Conservation (phyloP, 53 echinoderm and acorn worm genomes). For the Astropecten irregularis region DNA sequence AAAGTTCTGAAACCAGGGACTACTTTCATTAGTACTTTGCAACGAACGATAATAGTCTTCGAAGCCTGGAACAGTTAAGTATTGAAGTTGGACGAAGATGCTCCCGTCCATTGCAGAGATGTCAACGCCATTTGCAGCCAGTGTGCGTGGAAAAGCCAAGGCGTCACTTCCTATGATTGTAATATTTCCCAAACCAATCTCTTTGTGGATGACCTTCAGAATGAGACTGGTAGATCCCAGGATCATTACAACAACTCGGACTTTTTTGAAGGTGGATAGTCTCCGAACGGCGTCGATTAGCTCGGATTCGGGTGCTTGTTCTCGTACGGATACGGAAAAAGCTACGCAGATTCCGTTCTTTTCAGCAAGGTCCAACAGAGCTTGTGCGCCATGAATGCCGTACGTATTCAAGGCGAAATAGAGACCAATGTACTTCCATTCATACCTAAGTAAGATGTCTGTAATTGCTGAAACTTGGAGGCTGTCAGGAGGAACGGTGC, state of each 20-base stretch:
- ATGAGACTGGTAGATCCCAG: neutral
- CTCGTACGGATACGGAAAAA: constrained; percentile 28
- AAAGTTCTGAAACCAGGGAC: constrained; percentile 24
- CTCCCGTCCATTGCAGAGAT: neutral
- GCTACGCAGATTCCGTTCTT: constrained; percentile 50
- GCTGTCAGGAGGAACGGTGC: constrained; percentile 58
- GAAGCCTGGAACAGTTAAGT: neutral
- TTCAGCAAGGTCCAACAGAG: constrained; percentile 23
- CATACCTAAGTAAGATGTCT: constrained; percentile 37
- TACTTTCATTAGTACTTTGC: neutral
- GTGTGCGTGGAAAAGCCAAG: neutral
- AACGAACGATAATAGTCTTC: constrained; percentile 4
- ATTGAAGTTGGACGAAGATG: constrained; percentile 8
- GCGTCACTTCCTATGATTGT: constrained; percentile 50
- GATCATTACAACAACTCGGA: constrained; percentile 39
- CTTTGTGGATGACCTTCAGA: constrained; percentile 4
- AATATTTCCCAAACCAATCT: neutral
- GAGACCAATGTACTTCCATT: constrained; percentile 48
- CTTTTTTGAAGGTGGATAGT: constrained; percentile 40
- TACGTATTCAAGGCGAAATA: constrained; percentile 27
- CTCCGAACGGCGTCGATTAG: constrained; percentile 8
- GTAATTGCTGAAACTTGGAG: constrained; percentile 51
- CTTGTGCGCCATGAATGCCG: constrained; percentile 58
- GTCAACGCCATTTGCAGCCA: neutral
- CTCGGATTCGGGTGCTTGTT: neutral